Conservation (phyloP, 2,888 invertebrate species). For the Campoplex capitator region DNA sequence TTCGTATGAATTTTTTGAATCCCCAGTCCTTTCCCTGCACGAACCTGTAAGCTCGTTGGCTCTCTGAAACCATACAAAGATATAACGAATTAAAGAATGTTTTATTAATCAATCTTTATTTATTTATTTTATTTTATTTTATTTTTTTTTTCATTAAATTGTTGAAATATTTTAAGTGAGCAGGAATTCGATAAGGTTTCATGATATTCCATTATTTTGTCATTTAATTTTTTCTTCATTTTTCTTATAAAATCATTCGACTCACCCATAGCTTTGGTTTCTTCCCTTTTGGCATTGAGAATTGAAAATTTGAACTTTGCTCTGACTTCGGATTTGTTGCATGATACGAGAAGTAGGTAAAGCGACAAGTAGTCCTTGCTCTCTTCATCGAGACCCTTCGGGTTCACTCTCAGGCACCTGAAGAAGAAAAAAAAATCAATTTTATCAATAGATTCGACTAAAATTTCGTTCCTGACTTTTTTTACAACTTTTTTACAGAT, state of each 20-base stretch:
- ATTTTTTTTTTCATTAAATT: neutral
- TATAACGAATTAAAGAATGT: neutral
- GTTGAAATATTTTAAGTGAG: neutral
- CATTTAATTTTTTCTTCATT: neutral
- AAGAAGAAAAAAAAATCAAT: neutral
- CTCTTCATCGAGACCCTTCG: conserved; percentile 99
- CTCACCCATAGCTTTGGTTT: conserved; percentile 99
- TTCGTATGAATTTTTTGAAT: conserved; percentile 99
- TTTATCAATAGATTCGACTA: neutral
- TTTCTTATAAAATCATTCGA: neutral
- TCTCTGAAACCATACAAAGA: conserved; percentile 86
- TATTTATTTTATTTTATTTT: too few relatives aligned
- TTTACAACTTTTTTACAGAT: neutral
- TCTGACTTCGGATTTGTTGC: conserved; percentile 99
- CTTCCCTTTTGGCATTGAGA: conserved; percentile 99
- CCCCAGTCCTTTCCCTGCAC: conserved; percentile 99
- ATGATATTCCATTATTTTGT: neutral
- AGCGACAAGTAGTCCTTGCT: conserved; percentile 99
- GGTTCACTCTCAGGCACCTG: conserved; percentile 99
- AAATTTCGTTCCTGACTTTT: neutral
- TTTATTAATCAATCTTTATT: too few relatives aligned
- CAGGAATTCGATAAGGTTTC: neutral
- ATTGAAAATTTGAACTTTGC: conserved; percentile 99
- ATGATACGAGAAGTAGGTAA: conserved; percentile 99
- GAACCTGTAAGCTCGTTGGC: conserved; percentile 98